Percentiles rank a stretch among this genome's conserved stretches.
phyloP scores from a whole-genome alignment of 1,140 invertebrate genomes.

The Stenopsyche tienmushanensis region DNA sequence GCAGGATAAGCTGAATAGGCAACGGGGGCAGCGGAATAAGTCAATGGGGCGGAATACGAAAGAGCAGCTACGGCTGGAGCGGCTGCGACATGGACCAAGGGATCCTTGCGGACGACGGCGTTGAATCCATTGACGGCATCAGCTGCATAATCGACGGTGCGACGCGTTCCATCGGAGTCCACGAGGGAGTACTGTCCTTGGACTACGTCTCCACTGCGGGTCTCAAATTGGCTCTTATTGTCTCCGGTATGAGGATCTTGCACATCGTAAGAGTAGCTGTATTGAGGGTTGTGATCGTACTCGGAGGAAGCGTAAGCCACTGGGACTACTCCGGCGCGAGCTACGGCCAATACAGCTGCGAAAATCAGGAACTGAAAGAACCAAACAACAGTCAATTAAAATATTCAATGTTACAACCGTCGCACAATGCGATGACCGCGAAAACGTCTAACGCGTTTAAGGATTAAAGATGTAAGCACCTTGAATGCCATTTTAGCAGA shows the following conservation, averaged over 20 bases:
- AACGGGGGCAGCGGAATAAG: constrained; percentile 27
- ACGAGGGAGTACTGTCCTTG: constrained; percentile 56
- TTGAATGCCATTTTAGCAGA: constrained; percentile 33
- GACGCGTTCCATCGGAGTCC: constrained; percentile 58
- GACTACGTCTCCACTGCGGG: constrained; percentile 57
- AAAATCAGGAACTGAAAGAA: constrained; percentile 44
- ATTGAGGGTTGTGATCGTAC: constrained; percentile 51
- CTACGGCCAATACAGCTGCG: constrained; percentile 45
- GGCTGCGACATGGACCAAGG: constrained; percentile 51
- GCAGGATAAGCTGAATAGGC: constrained; percentile 42
- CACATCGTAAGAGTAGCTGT: constrained; percentile 45
- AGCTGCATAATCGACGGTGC: constrained; percentile 60
- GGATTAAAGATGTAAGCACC: not conserved
- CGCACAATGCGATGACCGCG: not conserved
- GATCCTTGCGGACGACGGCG: constrained; percentile 54
- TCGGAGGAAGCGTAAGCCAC: constrained; percentile 44
- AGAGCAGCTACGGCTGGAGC: constrained; percentile 38
- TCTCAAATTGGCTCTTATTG: constrained; percentile 59
- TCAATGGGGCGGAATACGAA: constrained; percentile 36
- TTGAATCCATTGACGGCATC: constrained; percentile 58
- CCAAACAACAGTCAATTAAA: constrained; percentile 5
- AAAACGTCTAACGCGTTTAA: not conserved
- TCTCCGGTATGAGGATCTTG: constrained; percentile 55
- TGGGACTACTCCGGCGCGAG: constrained; percentile 50
- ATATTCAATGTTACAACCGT: not conserved